A percentile compares a stretch with the other conserved stretches of the same genome.
Evolutionary conservation across 2,888 invertebrate species (phyloP).

Genomic region (Hirtodrosophila confusa): DNA sequence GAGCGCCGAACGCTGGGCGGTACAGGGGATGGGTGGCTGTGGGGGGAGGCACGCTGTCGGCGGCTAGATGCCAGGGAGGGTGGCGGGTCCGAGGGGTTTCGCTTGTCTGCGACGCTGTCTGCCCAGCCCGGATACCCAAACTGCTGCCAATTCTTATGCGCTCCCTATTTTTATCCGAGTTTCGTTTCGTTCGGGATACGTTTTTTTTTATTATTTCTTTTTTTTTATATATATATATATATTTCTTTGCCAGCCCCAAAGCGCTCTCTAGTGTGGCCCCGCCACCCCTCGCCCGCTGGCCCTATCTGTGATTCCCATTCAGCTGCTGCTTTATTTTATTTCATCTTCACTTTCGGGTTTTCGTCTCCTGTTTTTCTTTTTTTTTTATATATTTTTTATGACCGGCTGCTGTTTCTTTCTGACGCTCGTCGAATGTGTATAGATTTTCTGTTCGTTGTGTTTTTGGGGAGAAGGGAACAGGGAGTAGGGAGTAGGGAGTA

Average conservation of each 20-base stretch:
- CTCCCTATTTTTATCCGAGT: slow-evolving; percentile 73
- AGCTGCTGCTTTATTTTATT: slow-evolving; percentile 76
- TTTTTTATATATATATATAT: slow-evolving; percentile 15
- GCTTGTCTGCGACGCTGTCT: slow-evolving; percentile 77
- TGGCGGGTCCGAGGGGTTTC: slow-evolving; percentile 35
- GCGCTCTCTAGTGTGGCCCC: slow-evolving; percentile 32
- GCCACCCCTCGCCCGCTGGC: background rate
- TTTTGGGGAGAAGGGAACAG: background rate
- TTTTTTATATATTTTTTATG: slow-evolving; percentile 44
- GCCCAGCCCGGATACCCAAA: slow-evolving; percentile 57
- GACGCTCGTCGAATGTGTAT: slow-evolving; percentile 70
- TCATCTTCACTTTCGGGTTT: slow-evolving; percentile 78
- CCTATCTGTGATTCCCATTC: slow-evolving; percentile 46
- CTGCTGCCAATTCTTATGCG: slow-evolving; percentile 79
- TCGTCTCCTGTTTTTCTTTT: slow-evolving; percentile 49
- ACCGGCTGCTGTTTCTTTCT: slow-evolving; percentile 67
- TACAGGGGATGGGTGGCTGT: slow-evolving; percentile 1
- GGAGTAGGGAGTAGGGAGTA: background rate
- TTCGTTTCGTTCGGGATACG: slow-evolving; percentile 48
- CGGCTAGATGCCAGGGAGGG: background rate
- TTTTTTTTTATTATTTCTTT: slow-evolving; percentile 18
- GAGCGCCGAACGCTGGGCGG: slow-evolving; percentile 36
- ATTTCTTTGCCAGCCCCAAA: slow-evolving; percentile 30
- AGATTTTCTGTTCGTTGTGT: slow-evolving; percentile 48
- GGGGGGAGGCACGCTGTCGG: no score